A percentile compares a stretch with the other conserved stretches of the same genome.
These are phyloP conservation scores for Dendrolimus kikuchii DNA, from an alignment of 1,140 invertebrate genomes.

Conservation along the genomic window DNA sequence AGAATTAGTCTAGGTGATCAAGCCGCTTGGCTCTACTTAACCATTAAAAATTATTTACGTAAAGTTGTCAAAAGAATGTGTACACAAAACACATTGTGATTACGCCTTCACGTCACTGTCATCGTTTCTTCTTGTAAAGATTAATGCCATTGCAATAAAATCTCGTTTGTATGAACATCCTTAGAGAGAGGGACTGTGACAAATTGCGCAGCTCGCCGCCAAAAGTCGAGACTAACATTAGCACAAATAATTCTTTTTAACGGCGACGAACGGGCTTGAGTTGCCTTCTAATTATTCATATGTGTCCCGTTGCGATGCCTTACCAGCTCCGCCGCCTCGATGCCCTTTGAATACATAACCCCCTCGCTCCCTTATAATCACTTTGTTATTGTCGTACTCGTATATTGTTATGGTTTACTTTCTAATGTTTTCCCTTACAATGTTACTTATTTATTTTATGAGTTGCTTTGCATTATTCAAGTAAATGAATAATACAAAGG, in stretches of 20 bases:
- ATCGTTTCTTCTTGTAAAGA: constrained; percentile 38
- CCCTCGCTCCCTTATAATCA: background rate
- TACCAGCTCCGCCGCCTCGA: constrained; percentile 6
- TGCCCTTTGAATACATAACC: background rate
- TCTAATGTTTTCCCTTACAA: too few species aligned
- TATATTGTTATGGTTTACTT: background rate
- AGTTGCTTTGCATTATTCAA: too few species aligned
- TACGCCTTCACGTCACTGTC: constrained; percentile 42
- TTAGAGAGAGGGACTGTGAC: constrained; percentile 37
- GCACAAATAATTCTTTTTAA: constrained; percentile 57
- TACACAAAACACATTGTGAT: constrained; percentile 37
- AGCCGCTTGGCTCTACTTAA: background rate
- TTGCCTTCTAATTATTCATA: constrained; percentile 44
- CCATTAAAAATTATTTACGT: constrained; percentile 1
- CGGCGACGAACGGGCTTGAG: constrained; percentile 27
- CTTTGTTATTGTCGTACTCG: background rate
- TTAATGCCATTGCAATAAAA: constrained; percentile 59
- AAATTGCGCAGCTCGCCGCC: constrained; percentile 48
- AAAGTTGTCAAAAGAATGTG: constrained; percentile 12
- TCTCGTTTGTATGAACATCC: constrained; percentile 67
- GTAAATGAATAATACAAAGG: too few species aligned
- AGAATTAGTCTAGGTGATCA: too few species aligned
- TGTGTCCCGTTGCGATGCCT: constrained; percentile 10
- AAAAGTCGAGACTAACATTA: constrained; percentile 52
- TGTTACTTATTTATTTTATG: too few species aligned